Percentiles rank a stretch among this genome's conserved stretches.
Conservation (phyloP, 2,888 invertebrate genomes). For the Cheilosia soror region DNA sequence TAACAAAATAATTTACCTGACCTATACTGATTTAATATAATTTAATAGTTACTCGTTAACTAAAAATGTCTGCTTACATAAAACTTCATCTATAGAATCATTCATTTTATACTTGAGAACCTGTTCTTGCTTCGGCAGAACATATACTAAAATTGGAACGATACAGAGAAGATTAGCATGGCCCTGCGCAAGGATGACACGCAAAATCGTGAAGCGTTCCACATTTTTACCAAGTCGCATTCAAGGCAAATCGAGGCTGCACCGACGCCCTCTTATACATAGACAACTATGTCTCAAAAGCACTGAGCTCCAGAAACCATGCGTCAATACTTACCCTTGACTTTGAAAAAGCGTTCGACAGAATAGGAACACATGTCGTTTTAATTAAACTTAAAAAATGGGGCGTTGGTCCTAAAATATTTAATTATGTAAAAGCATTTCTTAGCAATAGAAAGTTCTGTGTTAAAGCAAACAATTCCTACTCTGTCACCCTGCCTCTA, state of each 20-base stretch:
- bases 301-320: constrained; percentile 16
- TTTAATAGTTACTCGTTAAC: too few species aligned
- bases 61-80: too few species aligned
- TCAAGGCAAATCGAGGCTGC: constrained; percentile 1
- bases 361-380: too few species aligned
- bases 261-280: not conserved
- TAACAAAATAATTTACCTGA: too few species aligned
- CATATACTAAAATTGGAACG: constrained; percentile 95
- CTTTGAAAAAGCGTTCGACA: not conserved
- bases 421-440: constrained; percentile 1
- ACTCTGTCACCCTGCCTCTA: constrained; percentile 4
- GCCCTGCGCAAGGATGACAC: constrained; percentile 97
- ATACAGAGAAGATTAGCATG: constrained; percentile 97
- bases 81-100: too few species aligned
- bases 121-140: constrained; percentile 91
- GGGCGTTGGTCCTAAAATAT: constrained; percentile 10
- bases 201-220: constrained; percentile 95
- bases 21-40: too few species aligned
- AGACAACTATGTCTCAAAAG: not conserved
- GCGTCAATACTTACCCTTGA: constrained; percentile 6
- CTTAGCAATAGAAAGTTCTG: constrained; percentile 14
- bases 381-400: not conserved
- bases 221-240: constrained; percentile 79
- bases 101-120: too few species aligned
- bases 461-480: constrained; percentile 4